Evolutionary conservation across 2,888 invertebrate genomes (phyloP).

Genomic region (Oasisia sp.): DNA sequence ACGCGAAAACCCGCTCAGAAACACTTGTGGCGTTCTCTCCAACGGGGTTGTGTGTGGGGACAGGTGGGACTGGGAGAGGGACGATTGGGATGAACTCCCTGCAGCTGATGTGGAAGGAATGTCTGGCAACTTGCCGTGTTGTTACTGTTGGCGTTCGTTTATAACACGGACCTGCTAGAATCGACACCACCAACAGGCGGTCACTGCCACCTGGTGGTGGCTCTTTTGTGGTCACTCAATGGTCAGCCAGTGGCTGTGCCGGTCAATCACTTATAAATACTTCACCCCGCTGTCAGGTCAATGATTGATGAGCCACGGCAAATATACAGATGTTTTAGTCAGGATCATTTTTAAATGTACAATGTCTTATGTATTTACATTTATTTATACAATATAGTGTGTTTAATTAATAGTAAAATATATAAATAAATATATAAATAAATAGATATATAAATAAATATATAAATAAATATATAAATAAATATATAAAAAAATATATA

Average conservation of each 20-base stretch:
- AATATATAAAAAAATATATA: no score
- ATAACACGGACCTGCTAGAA: constrained; percentile 9
- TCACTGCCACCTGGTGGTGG: neutral
- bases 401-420: no score
- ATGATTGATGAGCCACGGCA: neutral
- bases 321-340: neutral
- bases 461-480: no score
- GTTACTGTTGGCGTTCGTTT: neutral
- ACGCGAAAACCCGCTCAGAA: neutral
- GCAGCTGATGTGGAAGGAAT: neutral
- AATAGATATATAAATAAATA: no score
- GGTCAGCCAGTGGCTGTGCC: neutral
- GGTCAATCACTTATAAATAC: neutral
- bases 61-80: neutral
- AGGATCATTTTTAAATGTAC: neutral
- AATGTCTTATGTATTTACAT: no score
- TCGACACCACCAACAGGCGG: constrained; percentile 4
- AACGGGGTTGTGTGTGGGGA: neutral
- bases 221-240: neutral
- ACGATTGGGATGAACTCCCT: neutral
- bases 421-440: no score
- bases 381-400: no score
- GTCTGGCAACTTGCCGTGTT: neutral
- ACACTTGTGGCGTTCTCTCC: neutral
- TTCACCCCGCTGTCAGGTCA: neutral